Evolutionary conservation across 2,113 vertebrate species (phyloP), one percentile per base, ranked within the genome.

Genomic region (Hiodon tergisus): DNA sequence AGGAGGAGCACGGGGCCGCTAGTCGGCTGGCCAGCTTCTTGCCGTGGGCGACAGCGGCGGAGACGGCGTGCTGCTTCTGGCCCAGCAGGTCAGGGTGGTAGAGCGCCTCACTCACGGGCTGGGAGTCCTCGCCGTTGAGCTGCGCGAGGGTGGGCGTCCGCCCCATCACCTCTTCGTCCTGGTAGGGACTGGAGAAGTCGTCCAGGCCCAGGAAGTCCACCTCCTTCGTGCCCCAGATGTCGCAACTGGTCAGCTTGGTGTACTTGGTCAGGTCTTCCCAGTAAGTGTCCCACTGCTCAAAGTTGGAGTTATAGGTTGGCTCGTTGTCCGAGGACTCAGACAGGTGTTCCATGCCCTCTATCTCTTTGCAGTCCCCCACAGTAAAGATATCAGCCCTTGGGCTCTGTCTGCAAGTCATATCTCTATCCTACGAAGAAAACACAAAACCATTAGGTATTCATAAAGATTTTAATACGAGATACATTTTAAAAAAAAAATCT

Each of bases 221-320:
- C 89, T 99, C 97, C 90, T 98, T 99, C 85, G 95, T 98, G 85
- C 97, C 97, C 97, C 97, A 99, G 89, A 99, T 98, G 86, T 98
- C 96, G 91, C 94, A 98, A 91, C 93, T 99, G 86, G 96, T 91
- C 85, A 98, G 90, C 79, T 95, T 95, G 83, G 96, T 98, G 83
- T 98, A 99, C 86, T 96, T 97, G 54, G 97, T 99, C 84, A 99
- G 86, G 88, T 98, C 97, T 89, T 99, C 97, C 95, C 96, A 98
- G 91, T 96, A 98, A 1, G 94, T 94, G 82, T 99, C 97, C 97
- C 97, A 99, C 88, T 98, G 96, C 85, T 99, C 97, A 84, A 97
- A 99, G 75, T 94, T 96, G 54, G 95, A 94, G 79, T 90, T 93
- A 81, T 89, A 86, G 77, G 93, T 87, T 31, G 90, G 88, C 88